Percentiles rank a stretch among this genome's conserved stretches.
Evolutionary conservation across 2,888 invertebrate genomes (phyloP).

Genomic region (Tinea semifulvella): DNA sequence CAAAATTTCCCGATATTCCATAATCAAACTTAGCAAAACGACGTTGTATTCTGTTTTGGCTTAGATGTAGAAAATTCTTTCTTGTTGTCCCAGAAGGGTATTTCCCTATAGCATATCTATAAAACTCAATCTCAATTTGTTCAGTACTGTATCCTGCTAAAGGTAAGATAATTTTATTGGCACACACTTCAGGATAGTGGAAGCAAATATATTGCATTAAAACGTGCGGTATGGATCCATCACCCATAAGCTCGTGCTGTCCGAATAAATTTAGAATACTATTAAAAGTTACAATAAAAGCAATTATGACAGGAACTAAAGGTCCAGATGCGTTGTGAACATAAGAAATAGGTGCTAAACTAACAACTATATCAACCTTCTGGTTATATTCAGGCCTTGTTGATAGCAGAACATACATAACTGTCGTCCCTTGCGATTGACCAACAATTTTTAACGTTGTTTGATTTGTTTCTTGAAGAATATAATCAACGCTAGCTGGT

Average conservation of each 20-base stretch:
- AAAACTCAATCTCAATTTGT: conserved; percentile 57
- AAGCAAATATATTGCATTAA: conserved; percentile 20
- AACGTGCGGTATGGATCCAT: conserved; percentile 17
- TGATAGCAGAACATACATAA: conserved; percentile 64
- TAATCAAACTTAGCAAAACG: conserved; percentile 25
- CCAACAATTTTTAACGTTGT: conserved; percentile 71
- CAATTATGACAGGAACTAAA: conserved; percentile 26
- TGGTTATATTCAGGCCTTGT: conserved; percentile 65
- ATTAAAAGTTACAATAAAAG: conserved; percentile 28
- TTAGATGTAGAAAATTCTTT: conserved; percentile 25
- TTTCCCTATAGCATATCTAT: conserved; percentile 21
- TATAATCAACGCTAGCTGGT: conserved; percentile 66
- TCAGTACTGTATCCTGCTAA: conserved; percentile 58
- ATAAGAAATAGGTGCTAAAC: conserved; percentile 64
- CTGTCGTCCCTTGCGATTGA: conserved; percentile 74
- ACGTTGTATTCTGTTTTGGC: conserved; percentile 22
- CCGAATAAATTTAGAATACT: conserved; percentile 41
- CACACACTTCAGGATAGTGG: conserved; percentile 1
- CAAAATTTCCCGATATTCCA: conserved; percentile 20
- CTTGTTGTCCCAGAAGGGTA: conserved; percentile 28
- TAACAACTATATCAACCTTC: conserved; percentile 61
- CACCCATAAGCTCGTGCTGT: conserved; percentile 24
- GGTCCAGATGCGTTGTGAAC: conserved; percentile 35
- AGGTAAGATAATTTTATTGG: conserved; percentile 34
- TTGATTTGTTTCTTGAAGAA: conserved; percentile 48